A percentile compares a stretch with the other conserved stretches of the same genome.
Conservation (phyloP, 2,888 invertebrate genomes). For the Coelinius sp. region DNA sequence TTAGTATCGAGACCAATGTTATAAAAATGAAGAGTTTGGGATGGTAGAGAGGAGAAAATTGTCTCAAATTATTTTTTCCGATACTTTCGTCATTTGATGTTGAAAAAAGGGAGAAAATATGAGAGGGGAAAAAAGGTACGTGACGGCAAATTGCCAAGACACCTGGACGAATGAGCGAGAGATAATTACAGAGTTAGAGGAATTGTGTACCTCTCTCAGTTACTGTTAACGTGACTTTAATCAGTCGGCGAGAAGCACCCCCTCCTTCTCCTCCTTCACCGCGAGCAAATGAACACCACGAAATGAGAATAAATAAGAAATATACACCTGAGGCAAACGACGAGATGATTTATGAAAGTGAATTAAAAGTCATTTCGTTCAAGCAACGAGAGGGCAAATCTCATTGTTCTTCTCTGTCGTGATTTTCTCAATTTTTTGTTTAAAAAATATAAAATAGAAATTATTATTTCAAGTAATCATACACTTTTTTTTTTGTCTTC, state of each 20-base stretch:
- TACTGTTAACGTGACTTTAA: conserved; percentile 35
- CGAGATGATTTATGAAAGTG: conserved; percentile 36
- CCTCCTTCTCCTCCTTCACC: not conserved
- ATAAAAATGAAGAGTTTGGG: not conserved
- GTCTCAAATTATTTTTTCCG: not conserved
- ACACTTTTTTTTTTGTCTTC: not conserved
- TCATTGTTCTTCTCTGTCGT: not conserved
- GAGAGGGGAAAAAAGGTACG: not conserved
- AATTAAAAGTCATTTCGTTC: conserved; percentile 58
- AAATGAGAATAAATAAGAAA: conserved; percentile 22
- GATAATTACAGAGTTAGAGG: not conserved
- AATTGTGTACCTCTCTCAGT: not conserved
- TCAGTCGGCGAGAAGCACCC: conserved; percentile 1
- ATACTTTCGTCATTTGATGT: conserved; percentile 7
- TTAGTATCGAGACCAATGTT: not conserved
- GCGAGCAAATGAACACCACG: conserved; percentile 34
- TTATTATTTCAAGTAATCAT: not conserved
- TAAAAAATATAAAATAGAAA: not conserved
- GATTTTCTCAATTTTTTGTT: not conserved
- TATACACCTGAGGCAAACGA: conserved; percentile 37
- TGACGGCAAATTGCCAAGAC: not conserved
- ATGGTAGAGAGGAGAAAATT: not conserved
- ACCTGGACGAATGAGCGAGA: not conserved
- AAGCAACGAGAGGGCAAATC: conserved; percentile 29
- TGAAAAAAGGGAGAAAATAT: not conserved